Evolutionary conservation across 2,888 invertebrate species (phyloP).

Genomic region (Resseliella maxima): DNA sequence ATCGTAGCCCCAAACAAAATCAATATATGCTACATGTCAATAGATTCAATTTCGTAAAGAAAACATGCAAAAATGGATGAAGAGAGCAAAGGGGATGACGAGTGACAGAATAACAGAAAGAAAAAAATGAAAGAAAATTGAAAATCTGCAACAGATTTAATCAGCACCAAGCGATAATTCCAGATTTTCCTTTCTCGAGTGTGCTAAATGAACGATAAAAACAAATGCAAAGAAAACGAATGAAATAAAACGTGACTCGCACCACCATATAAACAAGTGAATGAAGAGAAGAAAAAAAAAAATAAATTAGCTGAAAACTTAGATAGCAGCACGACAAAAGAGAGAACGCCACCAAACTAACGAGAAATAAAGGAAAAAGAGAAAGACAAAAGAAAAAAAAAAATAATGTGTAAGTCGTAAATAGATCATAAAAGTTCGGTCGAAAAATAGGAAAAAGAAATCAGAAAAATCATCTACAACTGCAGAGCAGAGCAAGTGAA

Average conservation of each 20-base stretch:
- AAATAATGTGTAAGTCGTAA: slow-evolving; percentile 41
- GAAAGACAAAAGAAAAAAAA: background rate
- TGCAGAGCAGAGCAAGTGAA: background rate
- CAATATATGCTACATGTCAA: background rate
- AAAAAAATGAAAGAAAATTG: background rate
- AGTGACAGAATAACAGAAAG: background rate
- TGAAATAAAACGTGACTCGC: slow-evolving; percentile 33
- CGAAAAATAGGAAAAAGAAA: background rate
- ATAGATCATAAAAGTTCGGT: slow-evolving; percentile 47
- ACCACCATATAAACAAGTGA: background rate
- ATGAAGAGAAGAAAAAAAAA: no score
- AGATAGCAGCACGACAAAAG: background rate
- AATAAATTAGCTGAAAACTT: slow-evolving; percentile 26
- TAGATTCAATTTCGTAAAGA: background rate
- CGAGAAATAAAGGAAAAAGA: background rate
- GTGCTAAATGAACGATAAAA: background rate
- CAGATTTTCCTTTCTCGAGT: background rate
- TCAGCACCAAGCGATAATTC: background rate
- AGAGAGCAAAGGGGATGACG: background rate
- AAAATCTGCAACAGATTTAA: slow-evolving; percentile 11
- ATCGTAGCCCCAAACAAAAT: background rate
- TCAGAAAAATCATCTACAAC: background rate
- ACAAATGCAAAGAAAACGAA: background rate
- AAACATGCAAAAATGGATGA: background rate
- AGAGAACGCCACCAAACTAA: background rate